Conservation (phyloP, 23 tunicate species). For the Styela plicata region DNA sequence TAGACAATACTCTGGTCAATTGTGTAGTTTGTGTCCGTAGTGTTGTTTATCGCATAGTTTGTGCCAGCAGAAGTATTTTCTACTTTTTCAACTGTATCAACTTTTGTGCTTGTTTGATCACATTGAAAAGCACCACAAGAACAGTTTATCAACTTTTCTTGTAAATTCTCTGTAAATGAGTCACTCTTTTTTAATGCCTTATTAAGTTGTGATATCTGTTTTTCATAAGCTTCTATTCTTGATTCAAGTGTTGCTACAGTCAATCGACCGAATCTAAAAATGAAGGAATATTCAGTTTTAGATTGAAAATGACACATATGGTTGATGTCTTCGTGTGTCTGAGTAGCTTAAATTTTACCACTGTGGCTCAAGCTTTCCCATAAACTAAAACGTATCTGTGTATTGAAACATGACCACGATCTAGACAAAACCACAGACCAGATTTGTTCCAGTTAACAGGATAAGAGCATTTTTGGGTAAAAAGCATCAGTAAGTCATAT, state of each 20-base stretch:
- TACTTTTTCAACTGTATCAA: not conserved
- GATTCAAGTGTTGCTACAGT: constrained; percentile 77
- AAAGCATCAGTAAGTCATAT: no score
- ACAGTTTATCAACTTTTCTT: constrained; percentile 34
- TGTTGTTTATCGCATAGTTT: no score
- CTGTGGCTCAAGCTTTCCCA: no score
- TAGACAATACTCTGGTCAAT: not conserved
- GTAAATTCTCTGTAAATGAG: constrained; percentile 31
- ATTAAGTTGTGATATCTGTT: constrained; percentile 51
- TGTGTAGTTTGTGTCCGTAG: not conserved
- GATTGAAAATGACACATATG: no score
- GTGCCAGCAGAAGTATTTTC: not conserved
- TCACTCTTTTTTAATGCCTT: constrained; percentile 61
- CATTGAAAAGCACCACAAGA: not conserved
- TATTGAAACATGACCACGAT: no score
- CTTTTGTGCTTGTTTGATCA: not conserved
- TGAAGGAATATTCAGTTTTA: not conserved
- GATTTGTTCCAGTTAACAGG: no score
- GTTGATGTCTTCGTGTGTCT: no score
- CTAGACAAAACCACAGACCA: no score
- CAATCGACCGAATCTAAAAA: constrained; percentile 56
- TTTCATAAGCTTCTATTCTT: constrained; percentile 48
- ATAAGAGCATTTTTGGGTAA: no score
- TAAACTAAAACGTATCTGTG: no score
- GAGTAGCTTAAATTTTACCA: no score